Evolutionary conservation across 2,888 invertebrate genomes (phyloP), one percentile per base, ranked within the genome.

Genomic region (Papilio demoleus): DNA sequence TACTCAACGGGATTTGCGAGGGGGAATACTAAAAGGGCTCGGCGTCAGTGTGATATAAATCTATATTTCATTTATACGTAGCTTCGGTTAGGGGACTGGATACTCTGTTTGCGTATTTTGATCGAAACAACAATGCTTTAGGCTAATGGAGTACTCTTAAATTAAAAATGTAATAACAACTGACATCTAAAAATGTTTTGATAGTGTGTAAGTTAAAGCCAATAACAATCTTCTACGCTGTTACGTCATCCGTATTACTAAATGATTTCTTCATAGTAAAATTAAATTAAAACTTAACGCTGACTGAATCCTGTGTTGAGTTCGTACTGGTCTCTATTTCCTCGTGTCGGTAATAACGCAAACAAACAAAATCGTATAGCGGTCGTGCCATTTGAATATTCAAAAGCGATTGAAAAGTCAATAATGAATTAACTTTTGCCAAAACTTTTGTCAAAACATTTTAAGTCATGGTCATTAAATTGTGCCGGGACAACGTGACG

Each of bases 11-110:
- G 88, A 87, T 88, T 89, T 89, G 87, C 83, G 83, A 87, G 89
- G 92, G 92, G 90, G 90, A 87, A 84, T 81, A 78, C 85, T 88
- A 87, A 89, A 90, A 88, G 90, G 90, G 88, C 84, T 81, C 80
- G 76, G 81, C 79, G 81, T 81, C 79, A 77, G 76, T 85, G 84
- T 84, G 82, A 81, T 88, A 88, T 86, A 86, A 79, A 77, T 79
- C 74, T 76, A 80, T 81, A 81, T 82, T 82, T 80, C 77, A 81
- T 79, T 78, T 87, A 83, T 78, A 75, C 74, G 75, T 75, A 71
- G 71, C 72, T 76, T 74, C 71, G 72, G 68, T 71, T 73, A 71
- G 72, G 74, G 76, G 80, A 79, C 73, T 73, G 71, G 76, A 77
- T 77, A 72, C 70, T 74, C 65, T 78, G 80, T 81, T 81, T 82